These are phyloP conservation scores for Fopius arisanus DNA, from an alignment of 1,140 invertebrate genomes.

Conservation along the genomic window DNA sequence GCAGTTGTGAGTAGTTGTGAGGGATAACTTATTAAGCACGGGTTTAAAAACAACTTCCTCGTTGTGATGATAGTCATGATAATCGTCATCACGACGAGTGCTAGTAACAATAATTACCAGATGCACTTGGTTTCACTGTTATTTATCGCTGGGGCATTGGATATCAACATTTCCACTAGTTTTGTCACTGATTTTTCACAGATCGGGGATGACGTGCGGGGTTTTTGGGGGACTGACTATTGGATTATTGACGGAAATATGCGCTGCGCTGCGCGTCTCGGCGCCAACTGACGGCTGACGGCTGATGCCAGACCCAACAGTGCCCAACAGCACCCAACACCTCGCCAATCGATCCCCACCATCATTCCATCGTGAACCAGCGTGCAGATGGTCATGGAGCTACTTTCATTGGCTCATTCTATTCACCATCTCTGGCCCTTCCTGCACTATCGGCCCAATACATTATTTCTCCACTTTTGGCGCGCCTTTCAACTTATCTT, in stretches of 20 bases:
- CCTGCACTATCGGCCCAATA: too few relatives aligned
- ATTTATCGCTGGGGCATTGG: not conserved
- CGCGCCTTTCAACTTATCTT: not conserved
- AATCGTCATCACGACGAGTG: slow-evolving; percentile 5
- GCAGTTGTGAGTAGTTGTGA: not conserved
- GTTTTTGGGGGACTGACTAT: too few relatives aligned
- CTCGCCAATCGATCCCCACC: slow-evolving; percentile 15
- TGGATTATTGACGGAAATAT: too few relatives aligned
- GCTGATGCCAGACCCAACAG: too few relatives aligned
- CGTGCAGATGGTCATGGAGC: slow-evolving; percentile 11
- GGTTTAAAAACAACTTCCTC: slow-evolving; percentile 19
- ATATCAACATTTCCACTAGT: not conserved
- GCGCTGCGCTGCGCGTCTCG: slow-evolving; percentile 32
- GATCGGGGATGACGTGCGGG: not conserved
- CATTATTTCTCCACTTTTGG: not conserved
- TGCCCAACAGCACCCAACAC: too few relatives aligned
- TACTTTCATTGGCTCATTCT: slow-evolving; percentile 31
- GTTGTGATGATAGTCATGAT: slow-evolving; percentile 13
- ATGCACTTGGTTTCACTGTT: slow-evolving; percentile 20
- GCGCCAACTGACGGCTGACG: slow-evolving; percentile 34
- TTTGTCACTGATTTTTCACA: slow-evolving; percentile 10
- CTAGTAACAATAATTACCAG: slow-evolving; percentile 30
- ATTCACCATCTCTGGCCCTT: too few relatives aligned
- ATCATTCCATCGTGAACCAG: too few relatives aligned
- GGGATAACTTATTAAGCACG: slow-evolving; percentile 24